A percentile compares a stretch with the other conserved stretches of the same genome.
Conservation (phyloP, 2,797 vertebrate species). For the Pseudochirops cupreus region DNA sequence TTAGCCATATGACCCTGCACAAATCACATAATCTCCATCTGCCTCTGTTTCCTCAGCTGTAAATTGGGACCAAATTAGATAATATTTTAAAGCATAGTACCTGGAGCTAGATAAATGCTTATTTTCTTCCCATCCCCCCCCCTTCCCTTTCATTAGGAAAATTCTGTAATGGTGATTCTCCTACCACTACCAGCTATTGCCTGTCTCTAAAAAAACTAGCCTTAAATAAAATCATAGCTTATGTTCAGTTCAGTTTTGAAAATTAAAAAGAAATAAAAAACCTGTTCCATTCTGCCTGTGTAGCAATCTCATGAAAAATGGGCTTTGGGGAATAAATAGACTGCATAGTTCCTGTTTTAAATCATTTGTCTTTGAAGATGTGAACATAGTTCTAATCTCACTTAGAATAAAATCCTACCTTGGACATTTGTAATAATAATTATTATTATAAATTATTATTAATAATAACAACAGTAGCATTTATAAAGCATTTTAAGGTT, state of each 20-base stretch:
- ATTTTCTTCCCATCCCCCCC: not conserved
- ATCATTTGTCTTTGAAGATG: not conserved
- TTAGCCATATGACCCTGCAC: not conserved
- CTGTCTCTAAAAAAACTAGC: not conserved
- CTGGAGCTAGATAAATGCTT: not conserved
- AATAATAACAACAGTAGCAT: not conserved
- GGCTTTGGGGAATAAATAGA: not conserved
- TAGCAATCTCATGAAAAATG: not conserved
- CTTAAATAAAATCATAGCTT: not conserved
- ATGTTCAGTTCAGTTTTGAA: not conserved
- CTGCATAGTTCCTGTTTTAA: not conserved
- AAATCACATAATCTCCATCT: not conserved
- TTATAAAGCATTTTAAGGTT: not conserved
- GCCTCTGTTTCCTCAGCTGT: not conserved
- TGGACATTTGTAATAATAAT: not conserved
- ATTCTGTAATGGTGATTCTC: not conserved
- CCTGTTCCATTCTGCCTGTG: not conserved
- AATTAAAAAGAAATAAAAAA: not conserved
- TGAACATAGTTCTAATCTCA: not conserved
- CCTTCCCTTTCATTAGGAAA: not conserved
- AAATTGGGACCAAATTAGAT: not conserved
- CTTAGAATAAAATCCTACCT: not conserved
- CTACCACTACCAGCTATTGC: not conserved
- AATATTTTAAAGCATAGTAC: not conserved
- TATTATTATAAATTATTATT: not conserved